Conservation (phyloP, 2,888 invertebrate genomes). For the Caenorhabditis drosophilae region DNA sequence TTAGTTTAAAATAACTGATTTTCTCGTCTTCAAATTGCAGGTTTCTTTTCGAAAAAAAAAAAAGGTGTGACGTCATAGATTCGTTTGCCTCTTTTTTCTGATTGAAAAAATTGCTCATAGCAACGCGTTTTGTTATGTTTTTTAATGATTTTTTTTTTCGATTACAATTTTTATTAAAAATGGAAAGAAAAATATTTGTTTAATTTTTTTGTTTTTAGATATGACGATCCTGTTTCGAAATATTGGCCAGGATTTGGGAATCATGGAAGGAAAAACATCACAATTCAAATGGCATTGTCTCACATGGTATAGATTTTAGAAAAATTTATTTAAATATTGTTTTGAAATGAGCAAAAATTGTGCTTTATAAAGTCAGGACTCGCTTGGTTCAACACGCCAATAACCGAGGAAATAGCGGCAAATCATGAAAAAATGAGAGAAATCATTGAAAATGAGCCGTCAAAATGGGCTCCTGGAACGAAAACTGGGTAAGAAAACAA, state of each 20-base stretch:
- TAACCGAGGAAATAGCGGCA: conserved; percentile 48
- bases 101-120: too few relatives aligned
- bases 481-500: conserved; percentile 33
- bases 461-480: conserved; percentile 55
- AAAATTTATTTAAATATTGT: not conserved
- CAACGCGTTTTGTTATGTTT: too few relatives aligned
- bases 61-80: too few relatives aligned
- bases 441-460: conserved; percentile 44
- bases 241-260: conserved; percentile 58
- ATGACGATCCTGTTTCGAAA: conserved; percentile 54
- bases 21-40: too few relatives aligned
- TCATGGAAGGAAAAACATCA: conserved; percentile 54
- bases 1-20: too few relatives aligned
- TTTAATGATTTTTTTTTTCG: too few relatives aligned
- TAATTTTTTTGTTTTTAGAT: too few relatives aligned
- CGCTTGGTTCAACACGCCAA: conserved; percentile 49
- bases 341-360: not conserved
- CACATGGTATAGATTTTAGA: conserved; percentile 40
- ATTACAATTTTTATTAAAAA: too few relatives aligned
- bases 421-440: conserved; percentile 45
- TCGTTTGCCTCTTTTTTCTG: too few relatives aligned
- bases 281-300: conserved; percentile 52
- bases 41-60: too few relatives aligned
- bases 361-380: conserved; percentile 53
- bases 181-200: too few relatives aligned